phyloP scores from a whole-genome alignment of 2,113 vertebrate genomes.

The Megaceryle maxima region DNA sequence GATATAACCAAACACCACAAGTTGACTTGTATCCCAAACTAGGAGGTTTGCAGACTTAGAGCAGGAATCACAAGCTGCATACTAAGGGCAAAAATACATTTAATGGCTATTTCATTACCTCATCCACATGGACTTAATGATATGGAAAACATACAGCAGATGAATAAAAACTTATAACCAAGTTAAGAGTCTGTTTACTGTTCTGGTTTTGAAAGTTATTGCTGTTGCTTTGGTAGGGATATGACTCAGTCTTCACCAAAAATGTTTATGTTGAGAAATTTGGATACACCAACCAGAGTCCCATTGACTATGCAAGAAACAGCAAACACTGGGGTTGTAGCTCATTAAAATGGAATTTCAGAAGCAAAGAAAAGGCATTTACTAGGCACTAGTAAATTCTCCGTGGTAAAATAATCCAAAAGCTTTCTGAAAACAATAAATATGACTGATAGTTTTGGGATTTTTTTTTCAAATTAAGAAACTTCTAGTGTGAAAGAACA shows the following conservation, averaged over 20 bases:
- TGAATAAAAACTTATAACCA: not conserved
- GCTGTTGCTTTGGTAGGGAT: not conserved
- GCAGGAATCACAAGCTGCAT: not conserved
- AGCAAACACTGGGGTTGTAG: not conserved
- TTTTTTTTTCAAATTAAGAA: not conserved
- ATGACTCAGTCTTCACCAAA: slow-evolving; percentile 3
- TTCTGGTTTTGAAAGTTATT: not conserved
- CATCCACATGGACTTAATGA: not conserved
- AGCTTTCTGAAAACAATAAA: not conserved
- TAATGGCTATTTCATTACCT: not conserved
- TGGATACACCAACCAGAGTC: not conserved
- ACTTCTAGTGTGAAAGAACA: not conserved
- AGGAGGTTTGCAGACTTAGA: not conserved
- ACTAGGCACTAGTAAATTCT: not conserved
- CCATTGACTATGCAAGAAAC: not conserved
- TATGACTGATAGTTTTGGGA: not conserved
- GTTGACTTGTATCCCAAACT: not conserved
- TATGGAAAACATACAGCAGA: not conserved
- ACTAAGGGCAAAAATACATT: not conserved
- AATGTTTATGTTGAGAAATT: not conserved
- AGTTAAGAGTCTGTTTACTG: not conserved
- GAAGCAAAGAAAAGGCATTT: not conserved
- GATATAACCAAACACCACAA: not conserved
- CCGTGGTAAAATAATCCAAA: not conserved
- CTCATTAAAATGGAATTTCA: not conserved